These are phyloP conservation scores for Diarsia rubi DNA, from an alignment of 2,888 invertebrate genomes.

Conservation along the genomic window DNA sequence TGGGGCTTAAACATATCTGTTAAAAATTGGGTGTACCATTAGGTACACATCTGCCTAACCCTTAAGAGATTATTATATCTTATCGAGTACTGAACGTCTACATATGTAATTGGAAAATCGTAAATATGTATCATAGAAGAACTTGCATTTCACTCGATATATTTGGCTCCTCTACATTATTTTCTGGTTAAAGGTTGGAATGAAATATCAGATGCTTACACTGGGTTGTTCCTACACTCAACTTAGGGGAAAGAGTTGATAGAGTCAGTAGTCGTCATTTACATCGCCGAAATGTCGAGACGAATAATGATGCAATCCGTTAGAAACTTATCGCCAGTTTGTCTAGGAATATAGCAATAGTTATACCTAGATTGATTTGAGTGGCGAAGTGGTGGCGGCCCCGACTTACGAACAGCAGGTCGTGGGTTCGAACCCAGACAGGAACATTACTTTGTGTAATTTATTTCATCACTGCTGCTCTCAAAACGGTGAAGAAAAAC, in stretches of 20 bases:
- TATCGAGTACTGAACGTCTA: neutral
- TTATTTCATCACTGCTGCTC: too few species aligned
- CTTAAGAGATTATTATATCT: too few species aligned
- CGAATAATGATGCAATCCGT: slow-evolving; percentile 23
- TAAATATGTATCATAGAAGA: neutral
- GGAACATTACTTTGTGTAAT: too few species aligned
- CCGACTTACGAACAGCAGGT: too few species aligned
- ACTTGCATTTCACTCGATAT: neutral
- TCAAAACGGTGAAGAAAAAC: too few species aligned
- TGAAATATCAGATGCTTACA: neutral
- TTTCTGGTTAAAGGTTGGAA: neutral
- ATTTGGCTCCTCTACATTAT: neutral
- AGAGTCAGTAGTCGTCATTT: neutral
- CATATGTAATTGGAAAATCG: neutral
- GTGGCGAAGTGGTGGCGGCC: too few species aligned
- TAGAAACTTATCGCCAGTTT: slow-evolving; percentile 32
- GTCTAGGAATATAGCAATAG: slow-evolving; percentile 13
- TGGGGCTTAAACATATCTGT: too few species aligned
- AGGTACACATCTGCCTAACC: too few species aligned
- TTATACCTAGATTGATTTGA: too few species aligned
- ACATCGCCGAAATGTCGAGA: slow-evolving; percentile 11
- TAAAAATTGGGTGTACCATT: too few species aligned
- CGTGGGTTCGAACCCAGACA: too few species aligned
- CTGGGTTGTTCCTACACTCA: neutral
- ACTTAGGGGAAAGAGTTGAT: neutral